Evolutionary conservation across 2,113 vertebrate genomes (phyloP).

Genomic region (Elanoides forficatus): DNA sequence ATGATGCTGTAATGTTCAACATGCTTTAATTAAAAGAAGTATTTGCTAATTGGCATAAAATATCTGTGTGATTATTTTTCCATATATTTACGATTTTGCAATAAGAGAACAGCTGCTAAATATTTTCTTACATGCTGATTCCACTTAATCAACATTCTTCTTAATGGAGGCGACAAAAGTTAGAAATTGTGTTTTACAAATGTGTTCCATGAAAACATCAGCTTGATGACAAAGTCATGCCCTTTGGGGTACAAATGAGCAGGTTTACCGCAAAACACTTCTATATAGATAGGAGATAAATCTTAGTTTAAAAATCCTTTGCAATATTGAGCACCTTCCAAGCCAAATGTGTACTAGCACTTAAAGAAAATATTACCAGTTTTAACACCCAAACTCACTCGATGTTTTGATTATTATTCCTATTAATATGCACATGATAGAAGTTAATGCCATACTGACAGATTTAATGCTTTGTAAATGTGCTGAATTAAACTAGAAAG

Average conservation of each 20-base stretch:
- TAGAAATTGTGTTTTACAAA: slow-evolving; percentile 4
- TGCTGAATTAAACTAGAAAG: slow-evolving; percentile 65
- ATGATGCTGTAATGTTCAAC: neutral
- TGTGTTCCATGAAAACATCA: slow-evolving; percentile 25
- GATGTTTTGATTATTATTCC: slow-evolving; percentile 66
- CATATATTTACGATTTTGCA: slow-evolving; percentile 33
- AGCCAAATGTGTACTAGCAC: slow-evolving; percentile 44
- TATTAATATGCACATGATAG: slow-evolving; percentile 65
- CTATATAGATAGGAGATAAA: slow-evolving; percentile 10
- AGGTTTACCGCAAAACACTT: neutral
- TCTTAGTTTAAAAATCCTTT: slow-evolving; percentile 2
- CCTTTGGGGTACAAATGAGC: slow-evolving; percentile 35
- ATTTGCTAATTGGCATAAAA: slow-evolving; percentile 68
- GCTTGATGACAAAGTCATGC: neutral
- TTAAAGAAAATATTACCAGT: slow-evolving; percentile 68
- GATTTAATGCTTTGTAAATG: slow-evolving; percentile 70
- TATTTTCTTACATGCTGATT: slow-evolving; percentile 56
- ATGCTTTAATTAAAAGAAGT: slow-evolving; percentile 42
- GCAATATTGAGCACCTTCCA: slow-evolving; percentile 1
- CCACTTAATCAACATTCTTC: slow-evolving; percentile 28
- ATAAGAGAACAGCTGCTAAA: slow-evolving; percentile 48
- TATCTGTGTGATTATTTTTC: slow-evolving; percentile 53
- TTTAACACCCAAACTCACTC: slow-evolving; percentile 42
- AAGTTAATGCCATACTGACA: slow-evolving; percentile 62
- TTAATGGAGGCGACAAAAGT: slow-evolving; percentile 13